A percentile compares a stretch with the other conserved stretches of the same genome.
These are phyloP conservation scores for Psophia crepitans DNA, from an alignment of 2,113 vertebrate genomes.

Conservation along the genomic window DNA sequence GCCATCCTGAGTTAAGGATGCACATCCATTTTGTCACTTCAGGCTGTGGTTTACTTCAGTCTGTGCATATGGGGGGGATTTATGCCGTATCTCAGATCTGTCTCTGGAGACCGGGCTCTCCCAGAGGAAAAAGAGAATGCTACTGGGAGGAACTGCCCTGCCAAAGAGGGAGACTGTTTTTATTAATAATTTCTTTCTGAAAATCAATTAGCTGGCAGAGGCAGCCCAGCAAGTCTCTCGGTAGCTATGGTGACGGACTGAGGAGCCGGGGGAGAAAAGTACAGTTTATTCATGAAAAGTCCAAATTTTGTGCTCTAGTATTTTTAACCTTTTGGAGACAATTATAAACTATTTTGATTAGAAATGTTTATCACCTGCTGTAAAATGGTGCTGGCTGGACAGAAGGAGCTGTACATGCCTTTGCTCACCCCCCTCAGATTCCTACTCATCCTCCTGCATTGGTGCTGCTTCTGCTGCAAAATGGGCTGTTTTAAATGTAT, in stretches of 20 bases:
- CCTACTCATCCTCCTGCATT: not conserved
- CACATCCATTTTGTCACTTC: not conserved
- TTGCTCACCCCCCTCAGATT: not conserved
- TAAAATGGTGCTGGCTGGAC: not conserved
- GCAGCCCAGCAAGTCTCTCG: not conserved
- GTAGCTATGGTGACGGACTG: constrained; percentile 62
- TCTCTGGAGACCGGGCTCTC: not conserved
- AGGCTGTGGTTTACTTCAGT: not conserved
- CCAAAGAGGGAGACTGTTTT: not conserved
- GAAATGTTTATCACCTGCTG: not conserved
- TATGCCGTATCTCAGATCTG: not conserved
- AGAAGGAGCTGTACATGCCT: not conserved
- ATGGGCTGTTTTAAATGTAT: not conserved
- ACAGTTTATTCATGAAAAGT: constrained; percentile 43
- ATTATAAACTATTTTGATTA: constrained; percentile 32
- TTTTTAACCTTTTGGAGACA: constrained; percentile 26
- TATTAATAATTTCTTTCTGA: not conserved
- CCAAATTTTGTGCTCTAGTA: constrained; percentile 22
- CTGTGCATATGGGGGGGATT: not conserved
- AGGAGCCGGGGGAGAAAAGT: not conserved
- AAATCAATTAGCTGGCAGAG: constrained; percentile 45
- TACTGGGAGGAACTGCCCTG: not conserved
- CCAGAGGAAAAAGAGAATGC: not conserved
- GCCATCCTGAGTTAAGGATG: not conserved
- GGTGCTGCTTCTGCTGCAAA: not conserved